Percentiles rank a stretch among this genome's conserved stretches.
phyloP scores from a whole-genome alignment of 2,888 invertebrate species.

The Pandemis corylana region DNA sequence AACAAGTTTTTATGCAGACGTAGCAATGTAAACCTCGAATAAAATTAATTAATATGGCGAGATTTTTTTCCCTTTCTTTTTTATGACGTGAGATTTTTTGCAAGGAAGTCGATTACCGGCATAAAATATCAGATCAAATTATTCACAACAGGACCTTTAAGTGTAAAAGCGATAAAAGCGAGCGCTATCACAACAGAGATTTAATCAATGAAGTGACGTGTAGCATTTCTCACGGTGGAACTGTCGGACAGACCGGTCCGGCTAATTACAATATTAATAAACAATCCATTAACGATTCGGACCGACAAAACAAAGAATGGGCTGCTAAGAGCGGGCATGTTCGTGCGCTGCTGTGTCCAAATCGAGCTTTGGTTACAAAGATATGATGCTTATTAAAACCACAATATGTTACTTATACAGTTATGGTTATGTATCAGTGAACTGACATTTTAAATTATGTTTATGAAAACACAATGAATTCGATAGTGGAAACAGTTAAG shows the following conservation, averaged over 20 bases:
- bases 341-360: constrained; percentile 29
- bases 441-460: no score
- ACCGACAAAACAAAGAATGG: constrained; percentile 50
- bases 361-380: constrained; percentile 8
- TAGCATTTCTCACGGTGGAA: constrained; percentile 53
- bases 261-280: constrained; percentile 72
- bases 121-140: constrained; percentile 25
- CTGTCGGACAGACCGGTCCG: constrained; percentile 44
- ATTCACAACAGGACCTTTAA: constrained; percentile 34
- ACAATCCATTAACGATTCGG: constrained; percentile 64
- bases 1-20: no score
- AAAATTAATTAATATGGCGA: no score
- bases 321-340: constrained; percentile 42
- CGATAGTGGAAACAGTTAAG: no score
- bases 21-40: no score
- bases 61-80: background rate
- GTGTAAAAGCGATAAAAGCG: constrained; percentile 43
- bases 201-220: constrained; percentile 56
- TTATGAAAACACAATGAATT: no score
- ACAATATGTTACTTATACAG: background rate
- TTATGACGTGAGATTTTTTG: constrained; percentile 13
- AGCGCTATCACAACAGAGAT: constrained; percentile 52
- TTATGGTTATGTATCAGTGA: background rate
- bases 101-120: constrained; percentile 27
- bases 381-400: background rate